phyloP scores from a whole-genome alignment of 2,888 invertebrate genomes.

The Timema cristinae region DNA sequence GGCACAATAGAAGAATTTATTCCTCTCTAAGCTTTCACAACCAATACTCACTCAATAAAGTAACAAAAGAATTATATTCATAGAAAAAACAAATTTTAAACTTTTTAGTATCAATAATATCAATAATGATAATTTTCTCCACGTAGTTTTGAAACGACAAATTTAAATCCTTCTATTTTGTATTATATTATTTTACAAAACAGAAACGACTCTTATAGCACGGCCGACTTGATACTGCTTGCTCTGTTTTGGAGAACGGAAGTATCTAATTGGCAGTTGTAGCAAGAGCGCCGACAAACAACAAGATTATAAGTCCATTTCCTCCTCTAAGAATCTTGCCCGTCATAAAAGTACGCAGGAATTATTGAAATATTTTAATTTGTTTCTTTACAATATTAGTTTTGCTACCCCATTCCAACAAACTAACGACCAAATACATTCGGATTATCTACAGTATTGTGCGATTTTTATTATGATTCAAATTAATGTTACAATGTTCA shows the following conservation, averaged over 20 bases:
- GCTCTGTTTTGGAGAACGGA: background rate
- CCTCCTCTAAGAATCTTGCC: too few relatives aligned
- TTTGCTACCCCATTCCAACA: constrained; percentile 24
- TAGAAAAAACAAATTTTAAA: constrained; percentile 14
- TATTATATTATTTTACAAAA: too few relatives aligned
- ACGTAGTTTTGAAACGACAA: too few relatives aligned
- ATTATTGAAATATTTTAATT: background rate
- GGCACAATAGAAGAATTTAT: constrained; percentile 22
- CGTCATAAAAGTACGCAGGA: too few relatives aligned
- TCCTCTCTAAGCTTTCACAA: constrained; percentile 25
- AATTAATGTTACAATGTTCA: constrained; percentile 20
- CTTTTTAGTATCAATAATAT: background rate
- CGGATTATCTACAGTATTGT: constrained; percentile 27
- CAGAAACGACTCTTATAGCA: too few relatives aligned
- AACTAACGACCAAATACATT: constrained; percentile 28
- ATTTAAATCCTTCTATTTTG: too few relatives aligned
- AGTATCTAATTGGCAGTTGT: constrained; percentile 14
- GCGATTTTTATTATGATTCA: constrained; percentile 24
- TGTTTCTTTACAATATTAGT: constrained; percentile 17
- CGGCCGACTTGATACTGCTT: too few relatives aligned
- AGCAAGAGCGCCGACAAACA: too few relatives aligned
- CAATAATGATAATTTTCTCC: too few relatives aligned
- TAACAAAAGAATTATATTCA: constrained; percentile 23
- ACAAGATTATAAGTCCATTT: too few relatives aligned
- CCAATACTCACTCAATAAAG: constrained; percentile 27